These are phyloP conservation scores for Hypolimnas misippus DNA, from an alignment of 2,888 invertebrate genomes.

Conservation along the genomic window DNA sequence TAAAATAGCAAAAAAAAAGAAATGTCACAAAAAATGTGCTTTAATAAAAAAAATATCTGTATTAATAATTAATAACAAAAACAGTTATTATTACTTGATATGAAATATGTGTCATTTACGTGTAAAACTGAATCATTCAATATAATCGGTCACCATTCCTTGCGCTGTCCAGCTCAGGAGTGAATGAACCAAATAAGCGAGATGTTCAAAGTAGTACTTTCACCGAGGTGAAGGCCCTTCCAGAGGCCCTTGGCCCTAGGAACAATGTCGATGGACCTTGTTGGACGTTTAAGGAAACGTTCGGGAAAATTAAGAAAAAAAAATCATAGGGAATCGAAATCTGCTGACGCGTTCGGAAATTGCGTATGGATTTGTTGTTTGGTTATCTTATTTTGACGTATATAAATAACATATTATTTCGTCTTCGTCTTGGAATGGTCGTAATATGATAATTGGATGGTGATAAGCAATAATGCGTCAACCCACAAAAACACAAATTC, in stretches of 20 bases:
- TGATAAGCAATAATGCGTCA: too few relatives aligned
- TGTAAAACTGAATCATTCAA: background rate
- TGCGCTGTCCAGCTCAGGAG: slow-evolving; percentile 55
- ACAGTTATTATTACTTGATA: too few relatives aligned
- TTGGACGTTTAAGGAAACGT: slow-evolving; percentile 1
- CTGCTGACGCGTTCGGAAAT: background rate
- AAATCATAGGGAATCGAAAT: background rate
- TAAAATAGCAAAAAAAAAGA: too few relatives aligned
- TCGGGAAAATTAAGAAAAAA: background rate
- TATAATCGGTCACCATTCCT: slow-evolving; percentile 29
- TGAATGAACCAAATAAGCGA: slow-evolving; percentile 80
- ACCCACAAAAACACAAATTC: too few relatives aligned
- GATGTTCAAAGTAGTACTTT: slow-evolving; percentile 75
- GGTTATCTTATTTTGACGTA: too few relatives aligned
- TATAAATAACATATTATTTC: too few relatives aligned
- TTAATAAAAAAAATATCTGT: background rate
- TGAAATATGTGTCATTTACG: background rate
- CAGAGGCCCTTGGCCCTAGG: slow-evolving; percentile 62
- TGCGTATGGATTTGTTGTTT: background rate
- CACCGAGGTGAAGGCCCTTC: slow-evolving; percentile 75
- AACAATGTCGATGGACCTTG: slow-evolving; percentile 23
- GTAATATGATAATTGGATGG: too few relatives aligned
- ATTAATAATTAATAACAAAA: too few relatives aligned
- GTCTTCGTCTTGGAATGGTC: too few relatives aligned
- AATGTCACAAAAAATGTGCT: too few relatives aligned